Evolutionary conservation across 2,888 invertebrate genomes (phyloP).

Genomic region (Sphaerophoria taeniata): DNA sequence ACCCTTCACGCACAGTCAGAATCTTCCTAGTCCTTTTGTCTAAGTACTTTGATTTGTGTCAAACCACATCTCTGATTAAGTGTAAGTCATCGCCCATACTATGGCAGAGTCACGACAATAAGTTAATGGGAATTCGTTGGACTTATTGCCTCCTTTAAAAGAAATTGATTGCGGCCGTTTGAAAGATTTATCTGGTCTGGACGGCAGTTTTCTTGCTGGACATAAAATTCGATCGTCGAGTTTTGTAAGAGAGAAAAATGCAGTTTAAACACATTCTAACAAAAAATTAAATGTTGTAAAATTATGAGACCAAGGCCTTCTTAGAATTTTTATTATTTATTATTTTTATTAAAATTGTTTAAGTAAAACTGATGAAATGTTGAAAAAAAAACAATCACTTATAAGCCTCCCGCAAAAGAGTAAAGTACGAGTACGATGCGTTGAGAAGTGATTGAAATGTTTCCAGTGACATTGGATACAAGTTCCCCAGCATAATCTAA

Average conservation of each 20-base stretch:
- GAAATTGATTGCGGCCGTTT: slow-evolving; percentile 50
- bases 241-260: too few relatives aligned
- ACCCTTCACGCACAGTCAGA: neutral
- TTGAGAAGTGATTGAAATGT: slow-evolving; percentile 80
- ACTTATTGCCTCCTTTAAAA: slow-evolving; percentile 9
- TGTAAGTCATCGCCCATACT: slow-evolving; percentile 35
- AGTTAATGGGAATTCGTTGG: slow-evolving; percentile 11
- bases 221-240: neutral
- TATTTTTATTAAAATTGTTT: too few relatives aligned
- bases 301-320: too few relatives aligned
- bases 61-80: slow-evolving; percentile 25
- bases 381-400: slow-evolving; percentile 18
- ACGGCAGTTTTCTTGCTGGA: neutral
- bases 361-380: too few relatives aligned
- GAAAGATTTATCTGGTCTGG: slow-evolving; percentile 55
- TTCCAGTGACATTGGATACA: slow-evolving; percentile 79
- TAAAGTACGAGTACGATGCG: slow-evolving; percentile 81
- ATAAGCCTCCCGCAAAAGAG: slow-evolving; percentile 77
- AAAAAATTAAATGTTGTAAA: neutral
- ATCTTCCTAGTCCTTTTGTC: neutral
- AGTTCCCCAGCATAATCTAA: slow-evolving; percentile 77
- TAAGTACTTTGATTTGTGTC: slow-evolving; percentile 22
- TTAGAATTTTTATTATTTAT: too few relatives aligned
- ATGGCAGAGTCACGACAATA: neutral
- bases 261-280: too few relatives aligned